Evolutionary conservation across 2,888 invertebrate species (phyloP).

Genomic region (Pollenia amentaria): DNA sequence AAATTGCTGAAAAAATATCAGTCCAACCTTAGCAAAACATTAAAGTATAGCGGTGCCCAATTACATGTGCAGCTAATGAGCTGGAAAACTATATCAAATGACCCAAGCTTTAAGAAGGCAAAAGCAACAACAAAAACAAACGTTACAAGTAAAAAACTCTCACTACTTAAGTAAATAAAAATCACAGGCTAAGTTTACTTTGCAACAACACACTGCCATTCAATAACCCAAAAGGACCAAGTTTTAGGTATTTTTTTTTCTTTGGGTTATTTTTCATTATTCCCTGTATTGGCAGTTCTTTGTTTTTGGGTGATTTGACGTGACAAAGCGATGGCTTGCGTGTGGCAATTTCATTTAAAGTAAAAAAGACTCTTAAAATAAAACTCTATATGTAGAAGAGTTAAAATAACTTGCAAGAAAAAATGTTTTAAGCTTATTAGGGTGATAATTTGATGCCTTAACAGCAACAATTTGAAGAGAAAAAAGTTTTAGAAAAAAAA

Average conservation of each 20-base stretch:
- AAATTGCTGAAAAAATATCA: slow-evolving; percentile 54
- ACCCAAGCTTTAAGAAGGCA: slow-evolving; percentile 78
- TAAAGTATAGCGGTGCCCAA: slow-evolving; percentile 82
- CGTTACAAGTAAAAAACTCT: slow-evolving; percentile 42
- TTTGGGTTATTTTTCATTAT: background rate
- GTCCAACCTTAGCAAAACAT: slow-evolving; percentile 56
- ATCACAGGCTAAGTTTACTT: slow-evolving; percentile 70
- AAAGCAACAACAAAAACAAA: slow-evolving; percentile 51
- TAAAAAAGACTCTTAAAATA: slow-evolving; percentile 43
- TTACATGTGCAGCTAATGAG: slow-evolving; percentile 83
- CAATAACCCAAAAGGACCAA: slow-evolving; percentile 35
- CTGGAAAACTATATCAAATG: slow-evolving; percentile 85
- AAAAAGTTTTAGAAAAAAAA: slow-evolving; percentile 38
- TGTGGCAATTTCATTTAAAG: slow-evolving; percentile 84
- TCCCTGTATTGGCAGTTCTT: slow-evolving; percentile 24
- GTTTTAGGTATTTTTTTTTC: slow-evolving; percentile 35
- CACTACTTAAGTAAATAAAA: slow-evolving; percentile 71
- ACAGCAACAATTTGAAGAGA: slow-evolving; percentile 52
- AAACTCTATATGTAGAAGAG: slow-evolving; percentile 19
- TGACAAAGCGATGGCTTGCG: slow-evolving; percentile 84
- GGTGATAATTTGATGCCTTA: slow-evolving; percentile 75
- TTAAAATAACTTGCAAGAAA: slow-evolving; percentile 29
- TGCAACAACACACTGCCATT: slow-evolving; percentile 57
- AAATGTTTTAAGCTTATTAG: slow-evolving; percentile 63
- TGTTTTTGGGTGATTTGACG: slow-evolving; percentile 74